Percentiles rank a stretch among this genome's conserved stretches.
Conservation (phyloP, 2,113 vertebrate genomes). For the Ellobius talpinus region DNA sequence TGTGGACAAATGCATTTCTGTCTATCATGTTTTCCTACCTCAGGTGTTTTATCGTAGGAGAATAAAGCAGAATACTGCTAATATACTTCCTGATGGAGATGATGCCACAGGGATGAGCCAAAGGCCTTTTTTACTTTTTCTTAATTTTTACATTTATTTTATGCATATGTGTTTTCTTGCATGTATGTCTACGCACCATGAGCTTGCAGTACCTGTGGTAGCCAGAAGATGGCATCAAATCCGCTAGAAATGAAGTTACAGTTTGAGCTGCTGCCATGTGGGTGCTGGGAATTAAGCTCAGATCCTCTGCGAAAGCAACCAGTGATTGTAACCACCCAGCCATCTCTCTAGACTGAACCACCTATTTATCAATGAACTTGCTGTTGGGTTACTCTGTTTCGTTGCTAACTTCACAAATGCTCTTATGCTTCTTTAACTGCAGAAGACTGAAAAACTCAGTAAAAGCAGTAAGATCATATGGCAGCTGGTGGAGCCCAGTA, state of each 20-base stretch:
- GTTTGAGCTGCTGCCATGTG: neutral
- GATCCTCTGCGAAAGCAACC: neutral
- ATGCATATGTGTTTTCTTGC: neutral
- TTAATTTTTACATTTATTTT: neutral
- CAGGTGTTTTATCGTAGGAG: neutral
- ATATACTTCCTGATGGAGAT: neutral
- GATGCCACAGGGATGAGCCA: fast-evolving
- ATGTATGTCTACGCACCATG: neutral
- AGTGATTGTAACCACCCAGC: neutral
- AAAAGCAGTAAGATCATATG: fast-evolving
- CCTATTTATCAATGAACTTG: neutral
- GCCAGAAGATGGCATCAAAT: neutral
- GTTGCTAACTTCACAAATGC: neutral
- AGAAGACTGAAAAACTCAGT: no score
- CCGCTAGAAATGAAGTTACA: neutral
- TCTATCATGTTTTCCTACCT: neutral
- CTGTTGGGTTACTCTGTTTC: neutral
- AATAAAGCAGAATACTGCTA: neutral
- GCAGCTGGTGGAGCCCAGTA: neutral
- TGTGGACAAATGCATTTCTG: neutral
- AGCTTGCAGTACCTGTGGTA: neutral
- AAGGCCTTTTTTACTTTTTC: neutral
- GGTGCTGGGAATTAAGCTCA: neutral
- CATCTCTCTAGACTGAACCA: neutral
- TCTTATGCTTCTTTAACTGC: neutral